Evolutionary conservation across 2,888 invertebrate genomes (phyloP).

Genomic region (Urechis unicinctus): DNA sequence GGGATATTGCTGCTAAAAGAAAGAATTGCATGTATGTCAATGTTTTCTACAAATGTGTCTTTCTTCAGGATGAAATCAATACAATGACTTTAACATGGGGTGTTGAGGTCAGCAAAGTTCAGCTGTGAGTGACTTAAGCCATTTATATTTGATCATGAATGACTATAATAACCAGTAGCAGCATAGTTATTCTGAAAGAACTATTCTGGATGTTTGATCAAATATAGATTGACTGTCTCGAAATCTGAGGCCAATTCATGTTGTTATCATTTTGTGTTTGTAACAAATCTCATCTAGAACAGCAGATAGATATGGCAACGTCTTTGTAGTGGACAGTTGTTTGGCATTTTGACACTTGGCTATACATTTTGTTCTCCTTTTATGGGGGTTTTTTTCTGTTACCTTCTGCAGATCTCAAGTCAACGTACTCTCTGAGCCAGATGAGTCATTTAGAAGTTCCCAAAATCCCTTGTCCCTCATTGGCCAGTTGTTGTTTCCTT

Average conservation of each 20-base stretch:
- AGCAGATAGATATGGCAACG: too few species aligned
- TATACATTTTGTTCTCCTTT: background rate
- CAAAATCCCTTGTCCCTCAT: conserved; percentile 18
- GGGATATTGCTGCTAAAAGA: too few species aligned
- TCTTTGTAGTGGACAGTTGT: too few species aligned
- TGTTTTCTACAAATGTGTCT: too few species aligned
- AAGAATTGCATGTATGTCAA: too few species aligned
- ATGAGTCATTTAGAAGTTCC: conserved; percentile 6
- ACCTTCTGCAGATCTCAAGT: background rate
- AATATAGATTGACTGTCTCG: too few species aligned
- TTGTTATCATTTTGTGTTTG: too few species aligned
- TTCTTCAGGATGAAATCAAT: conserved; percentile 43
- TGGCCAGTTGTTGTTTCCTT: conserved; percentile 19
- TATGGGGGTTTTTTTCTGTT: background rate
- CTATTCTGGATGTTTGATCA: too few species aligned
- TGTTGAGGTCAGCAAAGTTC: conserved; percentile 43
- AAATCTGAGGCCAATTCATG: too few species aligned
- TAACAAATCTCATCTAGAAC: too few species aligned
- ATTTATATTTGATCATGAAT: background rate
- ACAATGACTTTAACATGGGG: conserved; percentile 43
- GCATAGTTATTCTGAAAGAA: too few species aligned
- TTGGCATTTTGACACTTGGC: too few species aligned
- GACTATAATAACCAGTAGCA: background rate
- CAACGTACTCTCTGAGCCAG: conserved; percentile 14
- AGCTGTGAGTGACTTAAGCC: conserved; percentile 45